Percentiles rank a stretch among this genome's conserved stretches.
These are phyloP conservation scores for Emydoidea blandingii DNA, from an alignment of 2,797 vertebrate species.

Conservation along the genomic window DNA sequence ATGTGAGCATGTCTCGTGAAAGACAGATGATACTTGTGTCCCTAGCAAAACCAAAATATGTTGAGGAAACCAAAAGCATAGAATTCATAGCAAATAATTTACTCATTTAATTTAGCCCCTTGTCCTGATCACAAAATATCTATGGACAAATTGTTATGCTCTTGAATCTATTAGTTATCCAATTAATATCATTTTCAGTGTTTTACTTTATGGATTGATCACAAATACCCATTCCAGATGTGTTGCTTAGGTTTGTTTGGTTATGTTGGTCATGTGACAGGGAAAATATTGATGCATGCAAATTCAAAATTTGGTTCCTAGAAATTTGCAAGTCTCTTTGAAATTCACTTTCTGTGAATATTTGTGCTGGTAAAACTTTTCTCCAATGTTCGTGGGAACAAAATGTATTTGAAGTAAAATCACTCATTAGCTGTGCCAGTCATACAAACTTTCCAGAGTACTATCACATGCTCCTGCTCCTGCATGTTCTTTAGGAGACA, in stretches of 20 bases:
- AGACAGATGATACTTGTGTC: background rate
- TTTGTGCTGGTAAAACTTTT: background rate
- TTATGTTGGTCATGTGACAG: background rate
- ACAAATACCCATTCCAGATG: background rate
- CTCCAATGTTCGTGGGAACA: background rate
- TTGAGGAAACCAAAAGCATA: background rate
- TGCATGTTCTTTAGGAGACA: background rate
- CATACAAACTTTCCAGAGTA: background rate
- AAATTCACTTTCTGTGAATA: background rate
- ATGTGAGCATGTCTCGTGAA: background rate
- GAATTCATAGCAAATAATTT: background rate
- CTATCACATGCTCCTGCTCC: background rate
- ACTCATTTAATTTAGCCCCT: background rate
- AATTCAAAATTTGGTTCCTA: background rate
- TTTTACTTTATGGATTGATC: background rate
- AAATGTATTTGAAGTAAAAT: background rate
- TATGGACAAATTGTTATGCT: background rate
- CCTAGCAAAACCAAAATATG: accelerated
- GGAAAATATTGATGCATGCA: background rate
- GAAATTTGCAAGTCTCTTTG: background rate
- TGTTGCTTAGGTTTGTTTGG: background rate
- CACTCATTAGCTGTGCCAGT: background rate
- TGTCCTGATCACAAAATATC: background rate
- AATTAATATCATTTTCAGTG: background rate
- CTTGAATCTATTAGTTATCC: background rate